Conservation (phyloP, 2,113 vertebrate species). For the Scomber japonicus region DNA sequence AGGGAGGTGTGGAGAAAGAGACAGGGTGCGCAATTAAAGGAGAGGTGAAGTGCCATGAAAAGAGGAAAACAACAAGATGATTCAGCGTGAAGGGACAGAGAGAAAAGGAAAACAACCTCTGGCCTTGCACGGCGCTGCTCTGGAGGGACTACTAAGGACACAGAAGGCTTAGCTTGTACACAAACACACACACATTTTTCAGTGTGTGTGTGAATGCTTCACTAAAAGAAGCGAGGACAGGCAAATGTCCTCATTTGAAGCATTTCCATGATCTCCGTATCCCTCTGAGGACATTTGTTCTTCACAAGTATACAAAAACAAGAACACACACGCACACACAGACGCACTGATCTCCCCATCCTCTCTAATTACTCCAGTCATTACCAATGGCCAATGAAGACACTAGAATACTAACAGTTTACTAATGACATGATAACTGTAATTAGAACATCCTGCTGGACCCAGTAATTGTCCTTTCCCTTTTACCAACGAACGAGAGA, state of each 20-base stretch:
- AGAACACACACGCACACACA: constrained; percentile 21
- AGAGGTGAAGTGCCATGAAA: constrained; percentile 67
- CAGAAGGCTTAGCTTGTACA: constrained; percentile 23
- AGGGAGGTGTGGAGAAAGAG: constrained; percentile 72
- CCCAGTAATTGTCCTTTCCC: constrained; percentile 74
- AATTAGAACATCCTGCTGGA: constrained; percentile 78
- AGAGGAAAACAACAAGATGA: constrained; percentile 74
- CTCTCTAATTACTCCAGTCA: constrained; percentile 72
- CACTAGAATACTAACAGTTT: constrained; percentile 73
- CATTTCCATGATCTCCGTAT: constrained; percentile 50
- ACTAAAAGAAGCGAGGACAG: constrained; percentile 21
- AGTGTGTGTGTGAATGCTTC: not conserved
- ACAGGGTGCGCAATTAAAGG: constrained; percentile 60
- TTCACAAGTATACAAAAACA: constrained; percentile 23
- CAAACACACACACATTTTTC: constrained; percentile 8
- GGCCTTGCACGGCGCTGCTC: constrained; percentile 62
- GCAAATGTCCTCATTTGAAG: constrained; percentile 55
- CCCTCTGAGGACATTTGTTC: constrained; percentile 39
- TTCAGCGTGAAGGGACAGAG: constrained; percentile 71
- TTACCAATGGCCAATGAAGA: constrained; percentile 73
- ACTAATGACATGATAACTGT: constrained; percentile 83
- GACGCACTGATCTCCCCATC: constrained; percentile 22
- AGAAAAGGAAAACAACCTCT: constrained; percentile 73
- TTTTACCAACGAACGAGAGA: constrained; percentile 51
- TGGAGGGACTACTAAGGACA: constrained; percentile 53